phyloP scores from a whole-genome alignment of 2,888 invertebrate genomes.

The Lasioglossum malachurum region DNA sequence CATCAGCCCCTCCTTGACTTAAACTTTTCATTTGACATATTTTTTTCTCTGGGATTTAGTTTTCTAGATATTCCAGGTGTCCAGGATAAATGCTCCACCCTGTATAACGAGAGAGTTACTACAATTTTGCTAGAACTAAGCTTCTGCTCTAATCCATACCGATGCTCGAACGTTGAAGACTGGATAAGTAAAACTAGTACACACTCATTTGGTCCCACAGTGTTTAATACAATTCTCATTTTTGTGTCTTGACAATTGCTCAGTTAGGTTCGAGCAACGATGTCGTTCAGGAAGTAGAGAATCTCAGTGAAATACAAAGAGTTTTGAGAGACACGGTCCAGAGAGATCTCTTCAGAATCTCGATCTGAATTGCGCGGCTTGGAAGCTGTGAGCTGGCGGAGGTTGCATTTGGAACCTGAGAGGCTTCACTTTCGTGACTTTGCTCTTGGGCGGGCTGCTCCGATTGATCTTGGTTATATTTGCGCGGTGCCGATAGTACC shows the following conservation, averaged over 20 bases:
- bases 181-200: background rate
- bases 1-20: too few relatives aligned
- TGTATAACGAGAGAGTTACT: too few relatives aligned
- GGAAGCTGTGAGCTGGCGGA: conserved; percentile 75
- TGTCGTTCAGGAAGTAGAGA: background rate
- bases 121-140: too few relatives aligned
- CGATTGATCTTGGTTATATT: conserved; percentile 82
- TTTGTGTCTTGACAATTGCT: background rate
- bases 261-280: background rate
- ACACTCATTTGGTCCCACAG: background rate
- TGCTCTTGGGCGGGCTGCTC: conserved; percentile 42
- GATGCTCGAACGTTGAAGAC: too few relatives aligned
- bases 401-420: conserved; percentile 78
- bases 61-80: too few relatives aligned
- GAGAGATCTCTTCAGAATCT: conserved; percentile 49
- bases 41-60: too few relatives aligned
- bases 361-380: conserved; percentile 60
- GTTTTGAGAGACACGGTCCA: background rate
- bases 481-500: conserved; percentile 94
- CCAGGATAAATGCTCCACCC: too few relatives aligned
- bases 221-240: background rate
- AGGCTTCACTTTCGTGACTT: conserved; percentile 67
- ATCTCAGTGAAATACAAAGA: too few relatives aligned
- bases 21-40: too few relatives aligned
- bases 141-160: too few relatives aligned